These are phyloP conservation scores for Julus scandinavius DNA, from an alignment of 2,888 invertebrate genomes.

Conservation along the genomic window DNA sequence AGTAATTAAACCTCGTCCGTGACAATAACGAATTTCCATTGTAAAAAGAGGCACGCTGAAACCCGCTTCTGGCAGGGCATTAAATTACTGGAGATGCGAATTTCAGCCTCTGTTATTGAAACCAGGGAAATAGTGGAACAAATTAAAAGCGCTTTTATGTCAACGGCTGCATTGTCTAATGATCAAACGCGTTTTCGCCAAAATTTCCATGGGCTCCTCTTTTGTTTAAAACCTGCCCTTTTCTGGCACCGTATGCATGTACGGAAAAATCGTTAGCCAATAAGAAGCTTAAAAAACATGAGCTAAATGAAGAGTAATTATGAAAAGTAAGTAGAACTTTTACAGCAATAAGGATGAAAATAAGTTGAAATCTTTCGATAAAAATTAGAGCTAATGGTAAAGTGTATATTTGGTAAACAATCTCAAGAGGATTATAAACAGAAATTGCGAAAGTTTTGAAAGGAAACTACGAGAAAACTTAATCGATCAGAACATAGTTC, in stretches of 20 bases:
- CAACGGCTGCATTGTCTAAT: neutral
- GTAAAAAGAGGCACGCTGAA: neutral
- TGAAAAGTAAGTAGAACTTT: no score
- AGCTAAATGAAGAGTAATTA: no score
- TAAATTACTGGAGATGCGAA: conserved; percentile 1
- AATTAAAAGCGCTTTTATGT: neutral
- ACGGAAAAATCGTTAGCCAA: neutral
- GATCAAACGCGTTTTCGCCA: neutral
- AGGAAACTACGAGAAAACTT: no score
- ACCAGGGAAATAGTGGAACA: neutral
- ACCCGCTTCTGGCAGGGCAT: neutral
- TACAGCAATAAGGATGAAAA: no score
- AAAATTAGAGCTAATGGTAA: no score
- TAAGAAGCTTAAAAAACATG: neutral
- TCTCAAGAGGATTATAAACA: no score
- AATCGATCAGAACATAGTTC: no score
- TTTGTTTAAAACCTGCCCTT: neutral
- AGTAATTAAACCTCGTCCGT: conserved; percentile 4
- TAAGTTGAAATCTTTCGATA: no score
- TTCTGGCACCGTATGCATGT: neutral
- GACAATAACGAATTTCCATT: neutral
- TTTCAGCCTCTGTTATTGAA: neutral
- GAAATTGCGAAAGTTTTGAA: no score
- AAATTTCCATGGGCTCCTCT: neutral
- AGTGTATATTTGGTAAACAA: no score